Base-by-base conservation (phyloP, 2,113 vertebrate genomes). In the Corythornis cristatus region DNA sequence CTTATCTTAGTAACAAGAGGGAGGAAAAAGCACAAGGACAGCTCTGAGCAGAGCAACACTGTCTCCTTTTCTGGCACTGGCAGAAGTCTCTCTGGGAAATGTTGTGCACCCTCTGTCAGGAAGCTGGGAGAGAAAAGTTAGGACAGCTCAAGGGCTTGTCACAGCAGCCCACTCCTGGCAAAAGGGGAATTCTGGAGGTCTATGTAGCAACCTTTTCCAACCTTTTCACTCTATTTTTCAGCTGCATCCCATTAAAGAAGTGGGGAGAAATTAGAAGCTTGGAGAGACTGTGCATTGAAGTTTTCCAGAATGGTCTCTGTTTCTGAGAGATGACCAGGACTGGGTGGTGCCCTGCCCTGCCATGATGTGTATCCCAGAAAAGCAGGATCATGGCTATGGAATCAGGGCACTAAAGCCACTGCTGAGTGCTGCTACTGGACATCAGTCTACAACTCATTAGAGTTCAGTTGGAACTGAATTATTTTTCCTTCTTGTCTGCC, bases 1-100 rank as follows among this genome's bases (percentile, higher is more conserved):
- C 95, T 97, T 97, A 97, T 97, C 97, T 96, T 83, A 82, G 86
- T 56, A 93, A 95, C 93, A 93, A 94, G 87, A 94, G 95, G 94
- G 92, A 94, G 73, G 88, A 73, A 93, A 94, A 96, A 81, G 83
- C 88, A 89, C 95, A 95, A 97, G 96, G 96, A 96, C 97, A 97
- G 93, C 94, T 60, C 83, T n/a, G 84, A 96, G 86, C 76, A 87
- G 62, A 81, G 86, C 82, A 94, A 70, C 57, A 46, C 73, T 68
- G 73, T 83, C 92, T 95, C 75, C 86, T 79, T 82, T 61, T 37
- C 93, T 33, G 77, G 91, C 65, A 35, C 56, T 73, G 60, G 80
- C 73, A 79, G 87, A 48, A 83, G 67, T 61, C 92, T 74, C 89
- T 40, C 54, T 58, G 74, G 72, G 81, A 92, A 93, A 45, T 0